Conservation (phyloP, 1,140 invertebrate species). For the Drosophila guanche region DNA sequence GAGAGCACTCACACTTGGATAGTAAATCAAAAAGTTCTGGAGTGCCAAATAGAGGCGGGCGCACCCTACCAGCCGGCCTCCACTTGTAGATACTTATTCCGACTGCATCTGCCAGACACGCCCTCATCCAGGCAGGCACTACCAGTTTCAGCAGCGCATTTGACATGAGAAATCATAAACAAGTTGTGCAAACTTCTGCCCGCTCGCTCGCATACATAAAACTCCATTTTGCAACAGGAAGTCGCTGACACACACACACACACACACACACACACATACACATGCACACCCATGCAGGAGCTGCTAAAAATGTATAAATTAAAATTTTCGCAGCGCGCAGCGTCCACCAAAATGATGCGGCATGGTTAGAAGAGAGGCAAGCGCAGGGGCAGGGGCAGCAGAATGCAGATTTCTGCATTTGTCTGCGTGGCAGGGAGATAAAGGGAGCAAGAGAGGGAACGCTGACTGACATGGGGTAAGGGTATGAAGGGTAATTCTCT, state of each 20-base stretch:
- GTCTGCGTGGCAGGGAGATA: neutral
- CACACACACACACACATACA: conserved; percentile 16
- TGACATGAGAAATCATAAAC: conserved; percentile 79
- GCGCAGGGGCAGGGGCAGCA: conserved; percentile 13
- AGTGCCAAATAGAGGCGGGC: conserved; percentile 67
- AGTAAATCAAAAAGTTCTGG: conserved; percentile 75
- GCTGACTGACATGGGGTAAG: neutral
- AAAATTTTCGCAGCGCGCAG: conserved; percentile 66
- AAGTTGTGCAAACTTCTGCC: conserved; percentile 72
- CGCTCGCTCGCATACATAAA: conserved; percentile 46
- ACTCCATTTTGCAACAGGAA: conserved; percentile 73
- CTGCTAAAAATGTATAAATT: conserved; percentile 70
- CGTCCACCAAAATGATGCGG: conserved; percentile 48
- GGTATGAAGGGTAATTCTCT: neutral
- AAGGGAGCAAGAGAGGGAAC: neutral
- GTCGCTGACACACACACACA: conserved; percentile 35
- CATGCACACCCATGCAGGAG: conserved; percentile 4
- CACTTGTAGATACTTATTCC: conserved; percentile 70
- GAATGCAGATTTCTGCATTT: conserved; percentile 29
- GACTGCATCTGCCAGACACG: conserved; percentile 46
- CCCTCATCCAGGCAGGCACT: conserved; percentile 17
- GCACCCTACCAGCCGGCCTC: conserved; percentile 14
- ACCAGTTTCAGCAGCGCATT: conserved; percentile 64
- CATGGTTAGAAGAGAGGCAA: neutral
- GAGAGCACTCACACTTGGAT: conserved; percentile 27